These are phyloP conservation scores for Cataglyphis rosenhaueri DNA, from an alignment of 2,888 invertebrate species.

Conservation along the genomic window DNA sequence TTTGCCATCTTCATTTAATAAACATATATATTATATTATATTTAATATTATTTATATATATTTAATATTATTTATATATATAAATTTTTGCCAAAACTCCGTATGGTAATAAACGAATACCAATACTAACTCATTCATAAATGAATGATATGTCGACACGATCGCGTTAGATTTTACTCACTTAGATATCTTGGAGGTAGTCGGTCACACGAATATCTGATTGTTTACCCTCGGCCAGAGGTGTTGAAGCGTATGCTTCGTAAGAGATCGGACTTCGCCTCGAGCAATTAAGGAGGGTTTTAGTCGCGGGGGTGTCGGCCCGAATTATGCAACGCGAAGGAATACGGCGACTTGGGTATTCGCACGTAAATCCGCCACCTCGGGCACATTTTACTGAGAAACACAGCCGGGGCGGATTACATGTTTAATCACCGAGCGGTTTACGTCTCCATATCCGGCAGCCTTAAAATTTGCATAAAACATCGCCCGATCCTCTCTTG, in stretches of 20 bases:
- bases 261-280: conserved; percentile 77
- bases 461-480: conserved; percentile 23
- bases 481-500: background rate
- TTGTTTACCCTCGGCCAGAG: conserved; percentile 74
- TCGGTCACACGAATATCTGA: conserved; percentile 60
- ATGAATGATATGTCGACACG: background rate
- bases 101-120: background rate
- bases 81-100: background rate
- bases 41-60: too few species aligned
- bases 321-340: conserved; percentile 77
- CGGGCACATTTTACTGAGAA: conserved; percentile 56
- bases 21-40: too few species aligned
- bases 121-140: background rate
- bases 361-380: conserved; percentile 71
- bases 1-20: too few species aligned
- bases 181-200: conserved; percentile 25
- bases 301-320: conserved; percentile 77
- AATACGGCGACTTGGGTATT: conserved; percentile 71
- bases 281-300: conserved; percentile 79
- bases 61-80: background rate
- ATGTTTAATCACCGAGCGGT: conserved; percentile 49
- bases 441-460: conserved; percentile 20
- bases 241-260: conserved; percentile 78
- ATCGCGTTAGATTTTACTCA: conserved; percentile 16
- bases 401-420: conserved; percentile 43